phyloP scores from a whole-genome alignment of 2,113 vertebrate species.

The Peromyscus californicus region DNA sequence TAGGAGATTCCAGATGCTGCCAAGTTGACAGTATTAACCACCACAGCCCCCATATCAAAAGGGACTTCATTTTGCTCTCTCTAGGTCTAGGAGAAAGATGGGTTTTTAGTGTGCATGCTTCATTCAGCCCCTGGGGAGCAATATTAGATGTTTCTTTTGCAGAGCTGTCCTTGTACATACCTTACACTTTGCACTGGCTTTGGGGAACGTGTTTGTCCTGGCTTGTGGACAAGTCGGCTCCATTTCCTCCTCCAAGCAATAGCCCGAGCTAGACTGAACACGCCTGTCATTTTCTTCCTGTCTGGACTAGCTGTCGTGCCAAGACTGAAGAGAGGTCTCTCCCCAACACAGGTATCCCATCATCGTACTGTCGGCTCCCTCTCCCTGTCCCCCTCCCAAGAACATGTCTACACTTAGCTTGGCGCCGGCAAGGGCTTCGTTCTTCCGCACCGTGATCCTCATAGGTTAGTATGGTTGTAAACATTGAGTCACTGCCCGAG shows the following conservation, averaged over 20 bases:
- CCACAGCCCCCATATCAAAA: too few relatives aligned
- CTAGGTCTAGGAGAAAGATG: not conserved
- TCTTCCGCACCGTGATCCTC: slow-evolving; percentile 40
- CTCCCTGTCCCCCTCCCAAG: not conserved
- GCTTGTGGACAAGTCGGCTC: not conserved
- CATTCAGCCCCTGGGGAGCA: not conserved
- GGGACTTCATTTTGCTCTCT: not conserved
- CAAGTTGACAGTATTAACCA: not conserved
- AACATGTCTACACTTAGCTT: slow-evolving; percentile 48
- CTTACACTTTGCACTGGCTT: rapidly evolving
- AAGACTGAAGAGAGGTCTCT: slow-evolving; percentile 1
- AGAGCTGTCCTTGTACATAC: not conserved
- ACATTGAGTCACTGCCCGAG: slow-evolving; percentile 67
- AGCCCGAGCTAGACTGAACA: not conserved
- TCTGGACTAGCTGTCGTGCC: slow-evolving; percentile 69
- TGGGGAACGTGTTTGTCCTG: not conserved
- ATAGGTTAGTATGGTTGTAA: slow-evolving; percentile 27
- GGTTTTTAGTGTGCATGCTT: not conserved
- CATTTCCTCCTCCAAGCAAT: not conserved
- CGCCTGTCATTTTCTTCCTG: not conserved
- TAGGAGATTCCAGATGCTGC: not conserved
- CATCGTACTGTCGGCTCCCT: not conserved
- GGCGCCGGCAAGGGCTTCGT: not conserved
- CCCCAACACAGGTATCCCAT: slow-evolving; percentile 47
- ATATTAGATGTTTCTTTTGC: not conserved